Evolutionary conservation across 1,140 invertebrate genomes (phyloP).

Genomic region (Heliconius eleuchia): DNA sequence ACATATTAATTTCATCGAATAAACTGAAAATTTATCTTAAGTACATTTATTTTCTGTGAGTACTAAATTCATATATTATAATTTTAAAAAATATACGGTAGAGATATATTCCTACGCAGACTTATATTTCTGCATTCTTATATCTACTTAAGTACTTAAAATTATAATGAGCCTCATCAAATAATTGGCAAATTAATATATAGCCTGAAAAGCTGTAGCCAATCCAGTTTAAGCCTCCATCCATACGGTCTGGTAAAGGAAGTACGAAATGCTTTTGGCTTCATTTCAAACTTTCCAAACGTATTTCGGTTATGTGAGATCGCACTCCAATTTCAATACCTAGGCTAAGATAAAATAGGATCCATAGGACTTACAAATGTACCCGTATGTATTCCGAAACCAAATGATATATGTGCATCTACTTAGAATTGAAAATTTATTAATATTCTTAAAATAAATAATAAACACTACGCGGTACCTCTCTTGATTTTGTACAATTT

Average conservation of each 20-base stretch:
- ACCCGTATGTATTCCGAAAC: too few relatives aligned
- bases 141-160: neutral
- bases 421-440: too few relatives aligned
- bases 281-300: neutral
- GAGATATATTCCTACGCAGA: neutral
- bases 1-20: neutral
- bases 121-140: neutral
- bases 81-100: neutral
- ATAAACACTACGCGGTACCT: neutral
- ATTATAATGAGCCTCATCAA: slow-evolving; percentile 5
- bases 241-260: neutral
- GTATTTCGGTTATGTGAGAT: slow-evolving; percentile 3
- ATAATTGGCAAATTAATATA: slow-evolving; percentile 8
- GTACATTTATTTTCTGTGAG: neutral
- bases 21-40: neutral
- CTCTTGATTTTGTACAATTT: neutral
- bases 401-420: too few relatives aligned
- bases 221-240: neutral
- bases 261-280: slow-evolving; percentile 1
- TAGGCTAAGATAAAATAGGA: neutral
- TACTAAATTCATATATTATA: neutral
- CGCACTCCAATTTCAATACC: slow-evolving; percentile 1
- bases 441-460: neutral
- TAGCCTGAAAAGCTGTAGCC: neutral
- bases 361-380: neutral